phyloP scores from a whole-genome alignment of 1,140 invertebrate species.

The Caenorhabditis tropicalis region DNA sequence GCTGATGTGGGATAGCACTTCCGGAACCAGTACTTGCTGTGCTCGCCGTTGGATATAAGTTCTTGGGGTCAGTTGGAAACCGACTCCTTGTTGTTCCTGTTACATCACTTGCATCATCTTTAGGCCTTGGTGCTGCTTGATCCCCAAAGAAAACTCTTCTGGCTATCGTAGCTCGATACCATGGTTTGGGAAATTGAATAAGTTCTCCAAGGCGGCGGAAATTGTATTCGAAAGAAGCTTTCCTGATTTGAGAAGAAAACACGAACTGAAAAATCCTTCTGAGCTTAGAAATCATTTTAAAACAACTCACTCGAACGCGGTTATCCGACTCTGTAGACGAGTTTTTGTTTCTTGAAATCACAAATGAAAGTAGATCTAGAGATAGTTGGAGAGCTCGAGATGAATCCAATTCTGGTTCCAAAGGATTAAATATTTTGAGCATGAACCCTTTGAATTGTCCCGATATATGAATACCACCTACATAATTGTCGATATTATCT shows the following conservation, averaged over 20 bases:
- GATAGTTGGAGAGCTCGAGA: conserved; percentile 62
- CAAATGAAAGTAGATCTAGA: conserved; percentile 63
- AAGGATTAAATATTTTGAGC: conserved; percentile 64
- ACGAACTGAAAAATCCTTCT: conserved; percentile 57
- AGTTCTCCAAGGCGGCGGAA: conserved; percentile 97
- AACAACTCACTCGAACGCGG: conserved; percentile 46
- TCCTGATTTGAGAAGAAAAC: conserved; percentile 82
- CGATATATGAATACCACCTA: conserved; percentile 68
- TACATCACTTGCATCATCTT: conserved; percentile 19
- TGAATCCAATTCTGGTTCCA: neutral
- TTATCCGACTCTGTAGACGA: conserved; percentile 56
- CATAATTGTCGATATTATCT: conserved; percentile 52
- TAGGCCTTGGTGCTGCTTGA: conserved; percentile 56
- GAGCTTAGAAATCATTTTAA: conserved; percentile 71
- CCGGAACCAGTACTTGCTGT: neutral
- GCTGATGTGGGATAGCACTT: neutral
- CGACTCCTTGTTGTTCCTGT: neutral
- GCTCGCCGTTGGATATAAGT: neutral
- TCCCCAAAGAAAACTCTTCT: conserved; percentile 67
- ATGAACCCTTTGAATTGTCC: conserved; percentile 63
- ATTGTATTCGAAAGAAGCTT: conserved; percentile 98
- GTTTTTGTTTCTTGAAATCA: conserved; percentile 67
- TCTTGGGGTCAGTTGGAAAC: neutral
- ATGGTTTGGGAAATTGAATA: conserved; percentile 94
- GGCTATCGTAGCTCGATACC: conserved; percentile 79